phyloP scores from a whole-genome alignment of 2,113 vertebrate genomes.

The Phrynosoma platyrhinos region DNA sequence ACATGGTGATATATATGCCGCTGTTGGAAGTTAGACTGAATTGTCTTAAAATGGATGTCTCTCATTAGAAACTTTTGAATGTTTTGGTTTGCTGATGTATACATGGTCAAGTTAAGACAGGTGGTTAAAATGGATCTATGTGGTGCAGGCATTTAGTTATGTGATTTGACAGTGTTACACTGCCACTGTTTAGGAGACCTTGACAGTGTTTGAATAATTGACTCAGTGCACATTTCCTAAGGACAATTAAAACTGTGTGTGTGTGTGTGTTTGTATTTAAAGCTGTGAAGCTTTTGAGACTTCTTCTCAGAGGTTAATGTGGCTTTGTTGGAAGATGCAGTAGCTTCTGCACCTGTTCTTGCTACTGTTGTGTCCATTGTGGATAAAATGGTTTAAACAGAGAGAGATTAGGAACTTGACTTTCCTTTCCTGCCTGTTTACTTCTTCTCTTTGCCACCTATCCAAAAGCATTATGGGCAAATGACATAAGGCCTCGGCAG shows the following conservation, averaged over 20 bases:
- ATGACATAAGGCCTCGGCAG: no score
- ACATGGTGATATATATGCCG: neutral
- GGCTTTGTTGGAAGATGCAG: neutral
- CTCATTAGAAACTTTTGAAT: neutral
- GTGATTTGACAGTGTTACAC: neutral
- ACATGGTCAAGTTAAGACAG: neutral
- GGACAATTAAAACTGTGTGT: neutral
- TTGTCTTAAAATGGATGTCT: neutral
- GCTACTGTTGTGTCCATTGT: no score
- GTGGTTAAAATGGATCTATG: neutral
- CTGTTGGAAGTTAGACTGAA: neutral
- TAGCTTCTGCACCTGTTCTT: no score
- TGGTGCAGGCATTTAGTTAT: neutral
- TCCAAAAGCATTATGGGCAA: no score
- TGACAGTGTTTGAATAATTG: neutral
- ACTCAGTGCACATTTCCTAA: neutral
- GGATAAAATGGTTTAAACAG: no score
- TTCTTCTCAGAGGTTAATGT: neutral
- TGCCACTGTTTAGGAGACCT: neutral
- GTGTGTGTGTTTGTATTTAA: no score
- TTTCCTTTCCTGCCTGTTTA: no score
- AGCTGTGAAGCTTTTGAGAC: neutral
- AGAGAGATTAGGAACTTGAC: no score
- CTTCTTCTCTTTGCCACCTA: no score
- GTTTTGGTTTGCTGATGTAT: neutral